Conservation (phyloP, 2,888 invertebrate genomes). For the Vesta saturnalis region DNA sequence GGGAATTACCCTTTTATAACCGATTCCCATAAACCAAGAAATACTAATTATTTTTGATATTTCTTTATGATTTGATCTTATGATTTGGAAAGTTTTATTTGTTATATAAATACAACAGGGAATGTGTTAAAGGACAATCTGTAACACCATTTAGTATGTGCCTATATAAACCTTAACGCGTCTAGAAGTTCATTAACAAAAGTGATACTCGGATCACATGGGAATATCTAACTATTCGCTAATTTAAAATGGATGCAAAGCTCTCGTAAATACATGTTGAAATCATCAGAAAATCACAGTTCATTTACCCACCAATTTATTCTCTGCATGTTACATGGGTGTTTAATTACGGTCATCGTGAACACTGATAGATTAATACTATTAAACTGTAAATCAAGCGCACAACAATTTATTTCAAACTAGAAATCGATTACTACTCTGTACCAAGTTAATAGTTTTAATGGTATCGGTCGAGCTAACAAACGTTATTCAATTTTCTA, state of each 20-base stretch:
- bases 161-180: conserved; percentile 31
- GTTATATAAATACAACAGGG: conserved; percentile 6
- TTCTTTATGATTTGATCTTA: neutral
- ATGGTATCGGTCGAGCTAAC: neutral
- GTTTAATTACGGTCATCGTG: conserved; percentile 12
- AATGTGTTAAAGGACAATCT: conserved; percentile 31
- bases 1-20: neutral
- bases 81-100: neutral
- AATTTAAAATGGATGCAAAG: conserved; percentile 24
- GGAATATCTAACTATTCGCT: conserved; percentile 29
- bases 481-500: conserved; percentile 1
- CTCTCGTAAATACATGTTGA: conserved; percentile 28
- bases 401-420: conserved; percentile 10
- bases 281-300: conserved; percentile 31
- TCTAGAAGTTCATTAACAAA: conserved; percentile 38
- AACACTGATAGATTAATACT: conserved; percentile 8
- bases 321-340: neutral
- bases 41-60: neutral
- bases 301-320: conserved; percentile 18
- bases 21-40: neutral
- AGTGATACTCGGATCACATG: conserved; percentile 29
- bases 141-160: conserved; percentile 32
- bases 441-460: neutral
- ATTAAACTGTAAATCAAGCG: conserved; percentile 8
- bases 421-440: conserved; percentile 2